These are phyloP conservation scores for Falco berigora DNA, from an alignment of 2,797 vertebrate species.

Conservation along the genomic window DNA sequence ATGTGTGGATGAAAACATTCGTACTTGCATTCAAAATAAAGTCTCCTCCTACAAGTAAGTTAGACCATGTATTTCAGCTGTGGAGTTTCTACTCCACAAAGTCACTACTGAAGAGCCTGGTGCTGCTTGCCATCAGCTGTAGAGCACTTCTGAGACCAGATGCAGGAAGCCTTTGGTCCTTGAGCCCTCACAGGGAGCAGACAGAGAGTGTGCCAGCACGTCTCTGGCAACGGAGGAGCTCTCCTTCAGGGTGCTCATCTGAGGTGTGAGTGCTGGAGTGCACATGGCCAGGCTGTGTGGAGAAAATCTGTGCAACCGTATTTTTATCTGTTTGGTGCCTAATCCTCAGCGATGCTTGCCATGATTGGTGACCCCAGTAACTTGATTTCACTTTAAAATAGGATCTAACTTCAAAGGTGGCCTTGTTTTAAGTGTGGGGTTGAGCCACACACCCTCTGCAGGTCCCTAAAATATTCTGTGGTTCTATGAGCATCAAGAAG, in stretches of 20 bases:
- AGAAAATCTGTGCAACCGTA: not conserved
- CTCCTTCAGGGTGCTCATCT: not conserved
- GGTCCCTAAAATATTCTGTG: not conserved
- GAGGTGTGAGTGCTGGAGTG: not conserved
- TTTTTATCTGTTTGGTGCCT: not conserved
- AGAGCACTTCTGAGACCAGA: not conserved
- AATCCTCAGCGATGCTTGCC: not conserved
- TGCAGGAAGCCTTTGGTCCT: not conserved
- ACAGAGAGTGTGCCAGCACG: rapidly evolving
- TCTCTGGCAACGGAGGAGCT: not conserved
- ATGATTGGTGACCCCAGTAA: not conserved
- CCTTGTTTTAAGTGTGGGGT: not conserved
- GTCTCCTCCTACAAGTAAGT: not conserved
- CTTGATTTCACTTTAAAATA: not conserved
- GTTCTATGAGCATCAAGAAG: not conserved
- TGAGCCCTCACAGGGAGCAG: not conserved
- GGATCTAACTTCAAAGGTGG: not conserved
- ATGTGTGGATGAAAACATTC: not conserved
- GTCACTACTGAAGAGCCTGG: not conserved
- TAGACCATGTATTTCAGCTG: not conserved
- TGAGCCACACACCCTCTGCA: not conserved
- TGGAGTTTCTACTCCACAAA: not conserved
- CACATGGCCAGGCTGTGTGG: rapidly evolving
- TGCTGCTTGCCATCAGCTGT: rapidly evolving
- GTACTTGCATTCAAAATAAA: not conserved